Evolutionary conservation across 2,888 invertebrate genomes (phyloP), one percentile per base, ranked within the genome.

Genomic region (Tuta absoluta): DNA sequence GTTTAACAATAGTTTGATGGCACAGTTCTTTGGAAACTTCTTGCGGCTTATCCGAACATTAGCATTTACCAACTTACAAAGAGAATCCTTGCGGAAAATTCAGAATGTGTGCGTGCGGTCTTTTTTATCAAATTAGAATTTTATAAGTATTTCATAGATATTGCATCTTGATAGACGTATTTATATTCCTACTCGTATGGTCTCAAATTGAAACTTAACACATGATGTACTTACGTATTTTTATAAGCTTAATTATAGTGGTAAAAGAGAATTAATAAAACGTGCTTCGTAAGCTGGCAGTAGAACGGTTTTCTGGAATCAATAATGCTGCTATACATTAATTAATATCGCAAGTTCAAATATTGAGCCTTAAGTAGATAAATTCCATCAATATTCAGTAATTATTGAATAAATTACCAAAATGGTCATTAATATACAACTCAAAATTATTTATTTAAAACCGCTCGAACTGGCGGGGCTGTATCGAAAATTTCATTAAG

Each of bases 401-500:
- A 38, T 58, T 58, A 38, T 38, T 37, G 58, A 17, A 58, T 58
- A 58, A 58, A 58, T 58, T 58, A 58, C 37, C 60, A 14, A 17
- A 45, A 48, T 61, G 14, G 38, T 14, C n/a, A 41, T 61, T 38
- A 21, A 38, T 58, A 24, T 45, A 60, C 12, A 24, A 60, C 45
- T 45, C 24, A 45, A 45, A 12, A 60, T 17, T 12, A 60, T 60
- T 59, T 59, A 38, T 38, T 45, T n/a, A 45, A 23, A 21, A 49
- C 49, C 48, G 12, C 49, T 49, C 62, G 3, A 53, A 62, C 48
- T 67, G 69, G 69, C 64, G 67, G 51, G 21, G 56, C 75, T 75
- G 81, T 81, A 82, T 84, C 78, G 75, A 81, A 83, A 86, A 87
- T 87, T 87, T 87, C 81, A 86, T 87, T 86, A 86, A 83, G 78